Evolutionary conservation across 2,888 invertebrate genomes (phyloP).

Genomic region (Tipula confusa): DNA sequence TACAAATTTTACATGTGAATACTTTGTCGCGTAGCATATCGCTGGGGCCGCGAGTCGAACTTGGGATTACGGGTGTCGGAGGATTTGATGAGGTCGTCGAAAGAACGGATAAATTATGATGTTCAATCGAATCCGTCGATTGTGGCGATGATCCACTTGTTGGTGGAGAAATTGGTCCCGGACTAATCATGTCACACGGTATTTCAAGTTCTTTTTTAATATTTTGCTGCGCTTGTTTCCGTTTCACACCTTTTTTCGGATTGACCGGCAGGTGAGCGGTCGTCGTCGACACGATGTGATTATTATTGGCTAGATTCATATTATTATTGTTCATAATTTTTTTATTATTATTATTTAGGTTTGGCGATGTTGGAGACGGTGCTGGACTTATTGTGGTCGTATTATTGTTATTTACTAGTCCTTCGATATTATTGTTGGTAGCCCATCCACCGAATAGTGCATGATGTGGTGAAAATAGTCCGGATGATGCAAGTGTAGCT

Average conservation of each 20-base stretch:
- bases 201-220: slow-evolving; percentile 48
- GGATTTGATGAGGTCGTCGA: slow-evolving; percentile 28
- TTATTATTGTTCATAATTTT: slow-evolving; percentile 32
- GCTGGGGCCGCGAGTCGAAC: slow-evolving; percentile 41
- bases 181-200: slow-evolving; percentile 35
- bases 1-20: slow-evolving; percentile 84
- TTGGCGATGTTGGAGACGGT: slow-evolving; percentile 46
- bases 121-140: slow-evolving; percentile 39
- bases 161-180: slow-evolving; percentile 53
- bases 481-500: slow-evolving; percentile 42
- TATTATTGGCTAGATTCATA: slow-evolving; percentile 35
- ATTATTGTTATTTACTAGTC: slow-evolving; percentile 30
- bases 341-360: slow-evolving; percentile 34
- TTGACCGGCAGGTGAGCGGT: slow-evolving; percentile 43
- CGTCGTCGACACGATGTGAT: slow-evolving; percentile 38
- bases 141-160: slow-evolving; percentile 56
- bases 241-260: slow-evolving; percentile 36
- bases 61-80: not conserved
- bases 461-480: slow-evolving; percentile 47
- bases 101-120: slow-evolving; percentile 40
- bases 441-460: slow-evolving; percentile 47
- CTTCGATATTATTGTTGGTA: slow-evolving; percentile 30
- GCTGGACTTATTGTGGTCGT: slow-evolving; percentile 41
- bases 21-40: slow-evolving; percentile 69
- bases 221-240: slow-evolving; percentile 42